Conservation (phyloP, 37 sponge, comb jelly and placozoan species). For the Hormiphora californensis region DNA sequence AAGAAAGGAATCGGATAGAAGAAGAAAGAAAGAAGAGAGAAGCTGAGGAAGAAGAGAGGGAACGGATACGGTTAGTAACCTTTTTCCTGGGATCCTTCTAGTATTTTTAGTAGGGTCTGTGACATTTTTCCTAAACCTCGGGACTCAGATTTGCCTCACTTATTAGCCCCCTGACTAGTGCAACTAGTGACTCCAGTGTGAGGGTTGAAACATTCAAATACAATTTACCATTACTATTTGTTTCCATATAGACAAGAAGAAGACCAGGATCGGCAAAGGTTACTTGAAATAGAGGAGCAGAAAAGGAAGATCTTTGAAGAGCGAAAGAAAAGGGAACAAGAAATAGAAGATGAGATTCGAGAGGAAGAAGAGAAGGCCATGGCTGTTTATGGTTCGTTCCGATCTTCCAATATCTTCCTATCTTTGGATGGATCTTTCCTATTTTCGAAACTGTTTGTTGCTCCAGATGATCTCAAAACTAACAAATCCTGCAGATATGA, state of each 20-base stretch:
- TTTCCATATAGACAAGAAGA: background rate
- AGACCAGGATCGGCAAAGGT: background rate
- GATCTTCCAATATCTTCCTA: no score
- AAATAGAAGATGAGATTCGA: background rate
- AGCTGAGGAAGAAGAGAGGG: background rate
- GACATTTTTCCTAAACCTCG: no score
- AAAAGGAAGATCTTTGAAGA: background rate
- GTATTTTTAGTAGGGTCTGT: background rate
- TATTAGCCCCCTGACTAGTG: no score
- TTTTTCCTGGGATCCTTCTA: background rate
- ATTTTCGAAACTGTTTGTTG: background rate
- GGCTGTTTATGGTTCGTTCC: constrained; percentile 27
- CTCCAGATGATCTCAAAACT: no score
- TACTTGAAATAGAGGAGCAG: constrained; percentile 12
- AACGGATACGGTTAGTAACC: background rate
- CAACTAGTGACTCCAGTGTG: background rate
- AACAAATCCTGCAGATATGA: no score
- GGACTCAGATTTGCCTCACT: no score
- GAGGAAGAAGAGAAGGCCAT: constrained; percentile 24
- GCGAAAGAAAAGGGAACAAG: constrained; percentile 2
- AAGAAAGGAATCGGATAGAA: background rate
- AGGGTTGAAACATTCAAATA: background rate
- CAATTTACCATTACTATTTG: background rate
- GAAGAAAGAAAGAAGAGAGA: background rate
- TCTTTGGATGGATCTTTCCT: background rate